Evolutionary conservation across 2,113 vertebrate species (phyloP).

Genomic region (Ancistrus triradiatus): DNA sequence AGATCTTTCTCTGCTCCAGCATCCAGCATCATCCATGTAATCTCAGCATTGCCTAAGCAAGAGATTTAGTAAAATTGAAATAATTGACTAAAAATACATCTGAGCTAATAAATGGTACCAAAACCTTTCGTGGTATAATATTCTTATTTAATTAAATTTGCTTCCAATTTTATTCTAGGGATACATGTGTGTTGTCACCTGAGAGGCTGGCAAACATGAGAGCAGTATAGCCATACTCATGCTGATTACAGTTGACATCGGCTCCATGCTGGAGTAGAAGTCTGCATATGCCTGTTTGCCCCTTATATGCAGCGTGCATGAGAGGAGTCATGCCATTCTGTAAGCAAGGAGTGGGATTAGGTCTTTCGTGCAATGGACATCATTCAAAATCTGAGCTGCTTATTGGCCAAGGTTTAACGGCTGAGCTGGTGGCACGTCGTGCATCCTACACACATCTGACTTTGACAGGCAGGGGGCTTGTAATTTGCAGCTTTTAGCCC

Average conservation of each 20-base stretch:
- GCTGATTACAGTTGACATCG: slow-evolving; percentile 91
- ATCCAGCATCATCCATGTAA: slow-evolving; percentile 93
- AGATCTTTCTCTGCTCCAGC: slow-evolving; percentile 91
- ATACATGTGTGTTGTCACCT: slow-evolving; percentile 62
- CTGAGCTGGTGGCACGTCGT: slow-evolving; percentile 19
- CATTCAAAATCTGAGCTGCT: slow-evolving; percentile 28
- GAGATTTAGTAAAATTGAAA: not conserved
- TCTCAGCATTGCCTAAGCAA: slow-evolving; percentile 60
- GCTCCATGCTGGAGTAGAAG: slow-evolving; percentile 87
- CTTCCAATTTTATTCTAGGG: no score
- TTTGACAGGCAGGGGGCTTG: slow-evolving; percentile 50
- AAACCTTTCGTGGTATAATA: no score
- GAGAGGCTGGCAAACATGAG: slow-evolving; percentile 97
- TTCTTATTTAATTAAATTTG: no score
- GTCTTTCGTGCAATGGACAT: no score
- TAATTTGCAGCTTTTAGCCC: slow-evolving; percentile 24
- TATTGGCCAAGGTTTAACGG: slow-evolving; percentile 7
- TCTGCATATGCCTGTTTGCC: slow-evolving; percentile 86
- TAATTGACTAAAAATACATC: not conserved
- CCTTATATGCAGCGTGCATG: slow-evolving; percentile 96
- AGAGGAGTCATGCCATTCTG: slow-evolving; percentile 96
- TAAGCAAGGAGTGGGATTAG: not conserved
- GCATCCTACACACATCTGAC: slow-evolving; percentile 51
- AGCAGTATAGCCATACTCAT: slow-evolving; percentile 92
- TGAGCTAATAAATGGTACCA: not conserved